Evolutionary conservation across 2,888 invertebrate genomes (phyloP), one percentile per base, ranked within the genome.

Genomic region (Sinohyriopsis cumingii): DNA sequence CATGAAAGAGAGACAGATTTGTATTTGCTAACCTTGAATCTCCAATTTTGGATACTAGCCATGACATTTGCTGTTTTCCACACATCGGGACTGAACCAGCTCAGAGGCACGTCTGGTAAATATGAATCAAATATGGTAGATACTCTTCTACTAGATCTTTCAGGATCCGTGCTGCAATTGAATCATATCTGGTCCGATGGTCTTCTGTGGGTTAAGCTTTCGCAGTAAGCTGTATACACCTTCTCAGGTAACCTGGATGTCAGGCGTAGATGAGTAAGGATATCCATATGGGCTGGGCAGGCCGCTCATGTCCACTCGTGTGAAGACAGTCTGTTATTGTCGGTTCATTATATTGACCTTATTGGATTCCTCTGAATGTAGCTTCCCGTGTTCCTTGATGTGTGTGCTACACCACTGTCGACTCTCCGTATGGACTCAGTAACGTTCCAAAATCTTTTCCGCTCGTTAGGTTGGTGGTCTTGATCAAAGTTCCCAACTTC

Each of bases 61-160:
- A 55, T 63, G 6, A 63, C 63, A 63, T 55, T 63, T 4, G 63
- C 55, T 54, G 63, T 1, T 9, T 22, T 54, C 63, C 63, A 63
- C 9, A 53, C 63, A 53, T 54, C 24, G 4, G 53, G 63, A 0
- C 9, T n/a, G 1, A 12, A 5, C 9, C 24, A 5, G 28, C 5
- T 28, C 0, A 28, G 28, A 28, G 28, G 28, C 28, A 28, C 5
- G 5, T 28, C 5, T 3, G n/a, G 7, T 5, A 19, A 18, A 5
- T 24, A 22, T 20, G 2, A n/a, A 22, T 54, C 4, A 63, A 53
- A 19, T 54, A 6, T 45, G 53, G 63, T 6, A 55, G 3, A 5
- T 25, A 19, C 18, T 15, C 63, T 3, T 4, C 7, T 5, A 22
- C 53, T 6, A 54, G n/a, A 15, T 63, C 63, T 12, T 54, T 63